Base-by-base conservation (phyloP, 2,797 vertebrate genomes). In the Protosalanx chinensis region DNA sequence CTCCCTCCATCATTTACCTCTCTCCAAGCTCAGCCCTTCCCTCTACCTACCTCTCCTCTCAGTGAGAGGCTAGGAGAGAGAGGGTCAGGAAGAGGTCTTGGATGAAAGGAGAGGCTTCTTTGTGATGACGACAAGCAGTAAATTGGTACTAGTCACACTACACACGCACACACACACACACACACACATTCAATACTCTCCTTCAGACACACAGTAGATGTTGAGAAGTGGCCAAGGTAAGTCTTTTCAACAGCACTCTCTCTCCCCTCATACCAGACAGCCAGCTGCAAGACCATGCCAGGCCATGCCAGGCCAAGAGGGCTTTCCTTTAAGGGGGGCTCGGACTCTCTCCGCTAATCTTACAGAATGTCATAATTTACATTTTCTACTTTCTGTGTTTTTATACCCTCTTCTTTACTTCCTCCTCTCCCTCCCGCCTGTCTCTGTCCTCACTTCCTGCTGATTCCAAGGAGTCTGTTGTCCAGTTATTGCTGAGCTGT, bases 31-130 rank as follows among this genome's bases (percentile, higher is more conserved):
- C 23, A 27, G 23, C 23, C 23, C 23, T 27, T 27, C 23, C 1
- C 23, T 27, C 23, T 46, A 46, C 41, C 41, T 46, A 46, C 41
- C 12, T 32, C 60, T 35, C 60, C 30, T 30, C 30, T 63, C 33
- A 60, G 29, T 29, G 29, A 35, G 30, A 30, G 41, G 41, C 41
- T 46, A 13, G 13, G 41, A 46, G 41, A 46, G 41, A 46, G 41
- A 3, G 60, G 30, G 60, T n/a, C 29, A 16, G 20, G 13, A 23
- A 66, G 37, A 49, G 23, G 35, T 12, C 18, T 6, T 27, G 64
- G 27, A 41, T 66, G 64, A 66, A 66, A 41, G 62, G 13, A 66
- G 64, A 20, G 49, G 23, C 64, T 66, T 66, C 41, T 65, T 30
- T 49, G 64, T 66, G 41, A n/a, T 27, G 29, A 66, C 37, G 64